Evolutionary conservation across 2,888 invertebrate genomes (phyloP).

Genomic region (Dermolepida albohirtum): DNA sequence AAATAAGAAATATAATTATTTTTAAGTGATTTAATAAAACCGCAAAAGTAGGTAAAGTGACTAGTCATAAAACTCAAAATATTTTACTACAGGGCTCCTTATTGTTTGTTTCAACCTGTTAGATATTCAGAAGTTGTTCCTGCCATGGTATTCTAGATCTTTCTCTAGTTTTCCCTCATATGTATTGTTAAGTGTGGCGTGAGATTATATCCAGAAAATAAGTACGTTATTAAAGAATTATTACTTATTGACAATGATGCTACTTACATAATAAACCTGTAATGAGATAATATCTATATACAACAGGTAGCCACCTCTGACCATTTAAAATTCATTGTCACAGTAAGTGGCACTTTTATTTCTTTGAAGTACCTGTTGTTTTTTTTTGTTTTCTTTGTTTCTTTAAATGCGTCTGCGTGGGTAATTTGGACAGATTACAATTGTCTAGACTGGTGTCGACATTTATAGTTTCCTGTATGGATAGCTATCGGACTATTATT

Average conservation of each 20-base stretch:
- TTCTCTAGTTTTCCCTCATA: too few species aligned
- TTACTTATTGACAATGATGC: background rate
- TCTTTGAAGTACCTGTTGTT: slow-evolving; percentile 8
- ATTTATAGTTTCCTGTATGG: slow-evolving; percentile 22
- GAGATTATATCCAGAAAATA: too few species aligned
- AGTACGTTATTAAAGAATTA: too few species aligned
- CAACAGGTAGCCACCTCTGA: slow-evolving; percentile 16
- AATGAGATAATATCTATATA: background rate
- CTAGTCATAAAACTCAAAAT: too few species aligned
- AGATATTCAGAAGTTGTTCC: too few species aligned
- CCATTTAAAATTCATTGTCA: slow-evolving; percentile 9
- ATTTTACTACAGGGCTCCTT: too few species aligned
- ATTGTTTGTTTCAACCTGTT: too few species aligned
- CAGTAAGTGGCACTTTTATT: slow-evolving; percentile 21
- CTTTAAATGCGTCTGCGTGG: slow-evolving; percentile 6
- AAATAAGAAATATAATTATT: too few species aligned
- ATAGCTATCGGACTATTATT: slow-evolving; percentile 1
- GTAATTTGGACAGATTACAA: slow-evolving; percentile 31
- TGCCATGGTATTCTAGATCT: too few species aligned
- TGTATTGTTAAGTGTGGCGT: too few species aligned
- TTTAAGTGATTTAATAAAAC: too few species aligned
- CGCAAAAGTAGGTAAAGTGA: too few species aligned
- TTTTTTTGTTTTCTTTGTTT: slow-evolving; percentile 8
- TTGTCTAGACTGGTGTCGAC: slow-evolving; percentile 30
- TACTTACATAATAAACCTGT: background rate